A percentile compares a stretch with the other conserved stretches of the same genome.
These are phyloP conservation scores for Zoanthus sociatus DNA, from an alignment of 92 coral and sea anemone species.

Conservation along the genomic window DNA sequence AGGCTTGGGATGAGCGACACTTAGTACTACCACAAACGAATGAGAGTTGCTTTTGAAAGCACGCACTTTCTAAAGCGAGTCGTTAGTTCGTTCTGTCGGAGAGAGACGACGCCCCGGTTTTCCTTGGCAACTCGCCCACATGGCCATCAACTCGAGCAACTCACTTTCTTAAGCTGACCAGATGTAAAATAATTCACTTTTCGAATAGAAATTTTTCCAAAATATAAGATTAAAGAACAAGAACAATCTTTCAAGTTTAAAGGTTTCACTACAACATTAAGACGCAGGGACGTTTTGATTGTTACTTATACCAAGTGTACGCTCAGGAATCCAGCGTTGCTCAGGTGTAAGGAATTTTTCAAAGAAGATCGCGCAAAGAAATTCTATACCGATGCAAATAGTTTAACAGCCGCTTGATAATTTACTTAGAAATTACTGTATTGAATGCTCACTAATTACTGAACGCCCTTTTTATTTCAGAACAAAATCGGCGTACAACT, in stretches of 20 bases:
- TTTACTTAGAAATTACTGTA: neutral
- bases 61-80: neutral
- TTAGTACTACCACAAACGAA: neutral
- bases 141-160: neutral
- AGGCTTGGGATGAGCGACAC: neutral
- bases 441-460: constrained; percentile 3
- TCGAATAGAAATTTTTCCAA: constrained; percentile 1
- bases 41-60: neutral
- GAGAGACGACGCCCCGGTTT: constrained; percentile 13
- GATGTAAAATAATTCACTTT: neutral
- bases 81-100: neutral
- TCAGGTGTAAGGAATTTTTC: constrained; percentile 22
- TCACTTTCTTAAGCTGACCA: constrained; percentile 11
- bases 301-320: constrained; percentile 3
- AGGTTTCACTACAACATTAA: neutral
- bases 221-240: neutral
- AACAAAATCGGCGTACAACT: neutral
- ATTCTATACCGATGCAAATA: constrained; percentile 24
- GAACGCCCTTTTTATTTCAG: constrained; percentile 31
- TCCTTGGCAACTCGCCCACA: constrained; percentile 46
- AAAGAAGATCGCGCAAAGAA: neutral
- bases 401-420: neutral
- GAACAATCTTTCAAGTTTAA: neutral
- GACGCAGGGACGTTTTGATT: constrained; percentile 2
- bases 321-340: constrained; percentile 29